These are phyloP conservation scores for Palythoa grandis DNA, from an alignment of 92 coral and sea anemone species.

Conservation along the genomic window DNA sequence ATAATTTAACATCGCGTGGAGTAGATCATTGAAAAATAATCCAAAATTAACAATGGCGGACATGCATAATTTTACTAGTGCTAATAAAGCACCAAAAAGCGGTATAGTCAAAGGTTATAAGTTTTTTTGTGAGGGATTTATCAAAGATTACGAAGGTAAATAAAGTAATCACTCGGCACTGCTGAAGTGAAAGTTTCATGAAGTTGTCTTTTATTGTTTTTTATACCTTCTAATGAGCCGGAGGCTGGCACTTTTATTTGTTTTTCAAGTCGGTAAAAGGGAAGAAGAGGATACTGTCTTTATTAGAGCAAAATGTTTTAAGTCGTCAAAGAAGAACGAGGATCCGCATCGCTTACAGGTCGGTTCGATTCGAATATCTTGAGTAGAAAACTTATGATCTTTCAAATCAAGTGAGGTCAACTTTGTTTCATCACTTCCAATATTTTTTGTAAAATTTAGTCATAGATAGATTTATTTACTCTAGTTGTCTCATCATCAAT, in stretches of 20 bases:
- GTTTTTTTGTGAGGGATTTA: neutral
- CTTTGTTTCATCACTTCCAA: neutral
- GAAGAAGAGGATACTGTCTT: neutral
- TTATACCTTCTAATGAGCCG: neutral
- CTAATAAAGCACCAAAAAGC: neutral
- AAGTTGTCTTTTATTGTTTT: neutral
- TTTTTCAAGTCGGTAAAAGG: neutral
- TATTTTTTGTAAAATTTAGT: neutral
- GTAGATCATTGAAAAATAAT: neutral
- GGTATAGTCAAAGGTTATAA: neutral
- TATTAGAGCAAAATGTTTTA: neutral
- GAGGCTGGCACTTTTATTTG: neutral
- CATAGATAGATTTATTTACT: neutral
- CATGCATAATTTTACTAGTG: neutral
- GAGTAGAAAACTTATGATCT: neutral
- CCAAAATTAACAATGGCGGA: neutral
- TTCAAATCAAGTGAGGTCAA: neutral
- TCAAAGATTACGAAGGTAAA: neutral
- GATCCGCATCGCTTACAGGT: neutral
- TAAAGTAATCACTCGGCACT: neutral
- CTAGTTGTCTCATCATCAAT: constrained; percentile 1
- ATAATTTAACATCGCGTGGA: neutral
- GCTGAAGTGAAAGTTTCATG: neutral
- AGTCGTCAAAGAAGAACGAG: neutral
- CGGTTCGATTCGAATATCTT: neutral